Evolutionary conservation across 2,113 vertebrate species (phyloP).

Genomic region (Sigmodon hispidus): DNA sequence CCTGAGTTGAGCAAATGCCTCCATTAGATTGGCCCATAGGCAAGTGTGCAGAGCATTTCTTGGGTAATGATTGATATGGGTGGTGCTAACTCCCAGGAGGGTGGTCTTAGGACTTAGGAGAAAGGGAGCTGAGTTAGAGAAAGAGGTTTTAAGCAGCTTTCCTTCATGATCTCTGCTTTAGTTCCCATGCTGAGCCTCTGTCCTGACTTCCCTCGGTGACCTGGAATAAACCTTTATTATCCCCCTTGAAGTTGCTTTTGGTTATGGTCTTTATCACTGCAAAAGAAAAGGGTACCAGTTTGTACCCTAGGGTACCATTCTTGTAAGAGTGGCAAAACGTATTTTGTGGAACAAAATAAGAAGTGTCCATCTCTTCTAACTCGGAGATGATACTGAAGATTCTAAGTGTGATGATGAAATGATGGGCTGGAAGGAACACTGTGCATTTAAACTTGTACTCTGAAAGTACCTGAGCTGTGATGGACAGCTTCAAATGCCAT

Average conservation of each 20-base stretch:
- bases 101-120: neutral
- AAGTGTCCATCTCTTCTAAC: neutral
- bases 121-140: neutral
- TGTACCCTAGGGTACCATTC: too few species aligned
- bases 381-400: neutral
- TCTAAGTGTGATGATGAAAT: neutral
- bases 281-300: neutral
- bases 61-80: neutral
- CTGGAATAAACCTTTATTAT: neutral
- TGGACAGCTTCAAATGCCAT: neutral
- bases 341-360: slow-evolving; percentile 46
- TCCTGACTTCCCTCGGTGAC: neutral
- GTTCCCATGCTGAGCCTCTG: neutral
- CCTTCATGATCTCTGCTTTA: neutral
- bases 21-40: neutral
- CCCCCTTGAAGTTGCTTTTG: neutral
- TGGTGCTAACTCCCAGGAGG: neutral
- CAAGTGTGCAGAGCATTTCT: neutral
- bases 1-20: neutral
- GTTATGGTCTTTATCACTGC: neutral
- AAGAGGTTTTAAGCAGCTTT: neutral
- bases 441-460: neutral
- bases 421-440: neutral
- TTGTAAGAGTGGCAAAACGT: neutral
- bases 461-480: neutral